Percentiles rank a stretch among this genome's conserved stretches.
phyloP scores from a whole-genome alignment of 92 coral and sea anemone genomes.

The Siderastrea radians region DNA sequence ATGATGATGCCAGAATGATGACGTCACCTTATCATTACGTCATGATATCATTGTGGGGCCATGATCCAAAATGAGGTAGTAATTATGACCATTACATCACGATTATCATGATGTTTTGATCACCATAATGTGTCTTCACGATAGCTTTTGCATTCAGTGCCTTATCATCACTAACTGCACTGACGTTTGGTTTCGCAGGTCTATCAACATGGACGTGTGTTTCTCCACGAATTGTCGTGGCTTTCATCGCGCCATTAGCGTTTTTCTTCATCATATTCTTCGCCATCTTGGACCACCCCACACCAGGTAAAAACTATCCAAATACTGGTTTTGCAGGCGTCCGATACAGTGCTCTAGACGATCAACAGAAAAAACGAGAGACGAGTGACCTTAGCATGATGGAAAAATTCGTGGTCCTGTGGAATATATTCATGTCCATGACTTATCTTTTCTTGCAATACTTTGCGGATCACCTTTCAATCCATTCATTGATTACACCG shows the following conservation, averaged over 20 bases:
- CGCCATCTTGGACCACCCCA: neutral
- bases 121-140: too few relatives aligned
- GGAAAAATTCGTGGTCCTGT: neutral
- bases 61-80: too few relatives aligned
- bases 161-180: too few relatives aligned
- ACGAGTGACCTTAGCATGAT: neutral
- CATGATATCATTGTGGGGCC: too few relatives aligned
- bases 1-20: too few relatives aligned
- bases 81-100: too few relatives aligned
- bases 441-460: constrained; percentile 6
- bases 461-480: constrained; percentile 12
- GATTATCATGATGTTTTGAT: too few relatives aligned
- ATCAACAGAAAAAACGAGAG: neutral
- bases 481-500: constrained; percentile 5
- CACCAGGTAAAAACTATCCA: neutral
- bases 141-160: too few relatives aligned
- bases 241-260: neutral
- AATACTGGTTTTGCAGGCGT: neutral
- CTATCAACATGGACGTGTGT: constrained; percentile 18
- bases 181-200: neutral
- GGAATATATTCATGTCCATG: constrained; percentile 3
- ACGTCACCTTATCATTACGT: too few relatives aligned
- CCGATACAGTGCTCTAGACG: neutral
- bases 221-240: constrained; percentile 9
- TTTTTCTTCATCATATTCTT: neutral